Conservation (phyloP, 2,113 vertebrate genomes). For the Beaufortia kweichowensis region DNA sequence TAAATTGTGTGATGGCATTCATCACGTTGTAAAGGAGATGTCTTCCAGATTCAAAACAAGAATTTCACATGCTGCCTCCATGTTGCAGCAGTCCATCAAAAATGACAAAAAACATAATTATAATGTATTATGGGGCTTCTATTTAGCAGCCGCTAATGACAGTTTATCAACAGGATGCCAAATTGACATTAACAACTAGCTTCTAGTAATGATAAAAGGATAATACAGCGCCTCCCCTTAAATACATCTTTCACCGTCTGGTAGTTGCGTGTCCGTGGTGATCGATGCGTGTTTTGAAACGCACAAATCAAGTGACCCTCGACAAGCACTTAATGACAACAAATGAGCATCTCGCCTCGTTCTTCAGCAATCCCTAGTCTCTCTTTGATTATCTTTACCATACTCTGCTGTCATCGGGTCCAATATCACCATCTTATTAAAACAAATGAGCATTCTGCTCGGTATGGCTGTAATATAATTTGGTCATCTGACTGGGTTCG, state of each 20-base stretch:
- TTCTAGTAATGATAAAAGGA: not conserved
- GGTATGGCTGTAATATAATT: slow-evolving; percentile 24
- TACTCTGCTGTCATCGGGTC: slow-evolving; percentile 36
- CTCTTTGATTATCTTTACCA: slow-evolving; percentile 31
- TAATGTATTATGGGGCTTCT: slow-evolving; percentile 1
- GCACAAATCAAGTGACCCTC: slow-evolving; percentile 39
- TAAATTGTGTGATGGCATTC: not conserved
- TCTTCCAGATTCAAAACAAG: not conserved
- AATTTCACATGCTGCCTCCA: not conserved
- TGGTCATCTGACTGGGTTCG: slow-evolving; percentile 35
- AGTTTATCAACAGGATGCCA: not conserved
- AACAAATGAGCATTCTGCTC: slow-evolving; percentile 44
- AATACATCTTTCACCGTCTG: slow-evolving; percentile 22
- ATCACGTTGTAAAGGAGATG: not conserved
- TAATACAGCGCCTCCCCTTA: not conserved
- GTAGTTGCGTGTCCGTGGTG: not conserved
- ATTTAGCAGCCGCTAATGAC: slow-evolving; percentile 15
- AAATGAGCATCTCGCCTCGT: slow-evolving; percentile 41
- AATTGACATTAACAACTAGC: slow-evolving; percentile 15
- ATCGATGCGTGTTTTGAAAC: slow-evolving; percentile 21
- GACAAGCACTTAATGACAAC: slow-evolving; percentile 45
- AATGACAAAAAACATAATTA: not conserved
- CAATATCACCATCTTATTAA: slow-evolving; percentile 48
- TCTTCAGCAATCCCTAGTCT: slow-evolving; percentile 27
- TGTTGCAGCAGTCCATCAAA: slow-evolving; percentile 9